Evolutionary conservation across 2,888 invertebrate species (phyloP).

Genomic region (Drosophila monieri): DNA sequence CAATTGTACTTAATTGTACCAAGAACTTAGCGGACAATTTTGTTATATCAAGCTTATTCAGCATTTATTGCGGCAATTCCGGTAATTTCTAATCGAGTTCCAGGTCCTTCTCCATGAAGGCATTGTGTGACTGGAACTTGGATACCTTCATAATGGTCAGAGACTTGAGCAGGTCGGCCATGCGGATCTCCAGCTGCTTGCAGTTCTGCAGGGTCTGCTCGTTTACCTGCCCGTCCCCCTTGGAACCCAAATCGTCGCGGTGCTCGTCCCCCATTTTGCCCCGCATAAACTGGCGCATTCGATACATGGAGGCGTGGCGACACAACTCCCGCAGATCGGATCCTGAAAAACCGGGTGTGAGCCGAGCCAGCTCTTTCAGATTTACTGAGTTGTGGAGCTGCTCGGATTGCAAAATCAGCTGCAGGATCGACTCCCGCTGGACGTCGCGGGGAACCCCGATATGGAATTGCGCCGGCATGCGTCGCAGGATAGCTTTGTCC

Average conservation of each 20-base stretch:
- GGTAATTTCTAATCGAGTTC: constrained; percentile 47
- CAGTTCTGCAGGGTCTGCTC: constrained; percentile 9
- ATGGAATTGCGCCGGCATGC: constrained; percentile 85
- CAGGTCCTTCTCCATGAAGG: constrained; percentile 30
- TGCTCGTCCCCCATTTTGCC: constrained; percentile 34
- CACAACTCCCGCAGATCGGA: constrained; percentile 96
- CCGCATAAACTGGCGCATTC: constrained; percentile 89
- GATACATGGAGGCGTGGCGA: constrained; percentile 93
- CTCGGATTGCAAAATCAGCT: constrained; percentile 90
- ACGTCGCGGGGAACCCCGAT: constrained; percentile 90
- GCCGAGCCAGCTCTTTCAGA: constrained; percentile 87
- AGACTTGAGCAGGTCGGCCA: constrained; percentile 59
- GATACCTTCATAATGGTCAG: constrained; percentile 51
- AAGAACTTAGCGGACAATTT: constrained; percentile 8
- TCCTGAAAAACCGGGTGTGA: constrained; percentile 95
- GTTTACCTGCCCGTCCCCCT: not conserved
- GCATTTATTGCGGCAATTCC: not conserved
- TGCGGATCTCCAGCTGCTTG: constrained; percentile 45
- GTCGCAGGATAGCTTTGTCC: constrained; percentile 65
- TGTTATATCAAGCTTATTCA: not conserved
- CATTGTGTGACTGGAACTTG: constrained; percentile 35
- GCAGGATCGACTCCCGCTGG: constrained; percentile 89
- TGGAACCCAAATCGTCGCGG: not conserved
- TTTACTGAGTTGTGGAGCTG: constrained; percentile 89
- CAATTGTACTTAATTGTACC: not conserved